Percentiles rank a stretch among this genome's conserved stretches.
Evolutionary conservation across 2,113 vertebrate species (phyloP).

Genomic region (Serilophus lunatus): DNA sequence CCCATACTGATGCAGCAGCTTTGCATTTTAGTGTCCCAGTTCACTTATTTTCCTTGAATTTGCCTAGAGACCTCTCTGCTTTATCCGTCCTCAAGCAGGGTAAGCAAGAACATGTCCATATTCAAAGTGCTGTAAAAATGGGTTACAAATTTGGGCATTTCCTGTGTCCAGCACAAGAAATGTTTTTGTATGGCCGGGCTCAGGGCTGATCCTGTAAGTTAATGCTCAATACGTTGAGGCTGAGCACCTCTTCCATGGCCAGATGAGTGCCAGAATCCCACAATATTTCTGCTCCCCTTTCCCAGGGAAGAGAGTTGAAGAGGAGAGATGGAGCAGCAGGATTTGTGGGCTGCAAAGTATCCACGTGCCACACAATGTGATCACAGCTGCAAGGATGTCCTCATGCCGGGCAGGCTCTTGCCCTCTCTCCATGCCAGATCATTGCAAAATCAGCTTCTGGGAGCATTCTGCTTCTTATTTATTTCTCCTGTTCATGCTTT

Average conservation of each 20-base stretch:
- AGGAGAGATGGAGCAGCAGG: not conserved
- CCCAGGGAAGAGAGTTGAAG: not conserved
- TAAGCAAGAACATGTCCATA: fast-evolving
- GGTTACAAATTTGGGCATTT: not conserved
- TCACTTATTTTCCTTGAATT: not conserved
- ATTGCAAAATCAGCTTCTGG: slow-evolving; percentile 37
- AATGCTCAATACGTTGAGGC: not conserved
- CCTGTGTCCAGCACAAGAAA: not conserved
- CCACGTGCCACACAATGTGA: not conserved
- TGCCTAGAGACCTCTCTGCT: not conserved
- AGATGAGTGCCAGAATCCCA: not conserved
- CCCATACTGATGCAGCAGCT: not conserved
- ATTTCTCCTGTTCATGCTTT: not conserved
- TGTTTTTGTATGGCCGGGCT: not conserved
- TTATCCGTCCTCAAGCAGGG: fast-evolving
- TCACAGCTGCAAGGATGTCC: not conserved
- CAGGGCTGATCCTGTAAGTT: not conserved
- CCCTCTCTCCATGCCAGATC: not conserved
- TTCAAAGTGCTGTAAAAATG: not conserved
- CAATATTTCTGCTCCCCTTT: not conserved
- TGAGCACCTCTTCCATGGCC: not conserved
- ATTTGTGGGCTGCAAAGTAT: not conserved
- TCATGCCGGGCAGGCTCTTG: not conserved
- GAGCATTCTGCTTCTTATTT: slow-evolving; percentile 36
- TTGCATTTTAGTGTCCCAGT: not conserved